Evolutionary conservation across 2,113 vertebrate genomes (phyloP).

Genomic region (Mormyrus lacerda): DNA sequence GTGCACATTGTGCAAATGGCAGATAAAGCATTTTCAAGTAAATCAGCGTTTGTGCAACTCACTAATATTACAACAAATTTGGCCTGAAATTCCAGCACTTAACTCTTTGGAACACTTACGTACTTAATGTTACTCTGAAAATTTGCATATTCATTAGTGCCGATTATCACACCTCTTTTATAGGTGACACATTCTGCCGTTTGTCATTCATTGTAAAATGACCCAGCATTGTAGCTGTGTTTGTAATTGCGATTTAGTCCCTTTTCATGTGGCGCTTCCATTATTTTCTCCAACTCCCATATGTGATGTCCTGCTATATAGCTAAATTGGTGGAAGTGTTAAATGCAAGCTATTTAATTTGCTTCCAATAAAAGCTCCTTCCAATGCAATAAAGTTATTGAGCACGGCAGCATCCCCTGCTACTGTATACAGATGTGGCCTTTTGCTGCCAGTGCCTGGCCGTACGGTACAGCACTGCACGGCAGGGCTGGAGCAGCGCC

Average conservation of each 20-base stretch:
- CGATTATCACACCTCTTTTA: not conserved
- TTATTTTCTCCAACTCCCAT: not conserved
- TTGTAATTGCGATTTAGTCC: not conserved
- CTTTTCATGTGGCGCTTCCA: not conserved
- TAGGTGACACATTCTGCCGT: not conserved
- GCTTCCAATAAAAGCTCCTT: not conserved
- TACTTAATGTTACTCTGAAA: not conserved
- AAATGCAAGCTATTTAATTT: not conserved
- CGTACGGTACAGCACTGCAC: not conserved
- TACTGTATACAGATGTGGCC: not conserved
- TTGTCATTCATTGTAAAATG: not conserved
- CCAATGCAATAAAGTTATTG: not conserved
- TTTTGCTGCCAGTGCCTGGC: not conserved
- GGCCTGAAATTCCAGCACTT: not conserved
- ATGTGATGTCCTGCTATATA: not conserved
- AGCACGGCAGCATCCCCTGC: not conserved
- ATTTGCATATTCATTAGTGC: not conserved
- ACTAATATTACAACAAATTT: not conserved
- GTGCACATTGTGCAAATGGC: not conserved
- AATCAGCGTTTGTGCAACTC: not conserved
- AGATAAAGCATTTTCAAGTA: not conserved
- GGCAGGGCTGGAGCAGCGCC: not conserved
- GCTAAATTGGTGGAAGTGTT: not conserved
- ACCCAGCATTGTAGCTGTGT: not conserved
- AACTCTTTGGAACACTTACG: not conserved